These are phyloP conservation scores for Siniperca undulata DNA, from an alignment of 2,797 vertebrate genomes.

Conservation along the genomic window DNA sequence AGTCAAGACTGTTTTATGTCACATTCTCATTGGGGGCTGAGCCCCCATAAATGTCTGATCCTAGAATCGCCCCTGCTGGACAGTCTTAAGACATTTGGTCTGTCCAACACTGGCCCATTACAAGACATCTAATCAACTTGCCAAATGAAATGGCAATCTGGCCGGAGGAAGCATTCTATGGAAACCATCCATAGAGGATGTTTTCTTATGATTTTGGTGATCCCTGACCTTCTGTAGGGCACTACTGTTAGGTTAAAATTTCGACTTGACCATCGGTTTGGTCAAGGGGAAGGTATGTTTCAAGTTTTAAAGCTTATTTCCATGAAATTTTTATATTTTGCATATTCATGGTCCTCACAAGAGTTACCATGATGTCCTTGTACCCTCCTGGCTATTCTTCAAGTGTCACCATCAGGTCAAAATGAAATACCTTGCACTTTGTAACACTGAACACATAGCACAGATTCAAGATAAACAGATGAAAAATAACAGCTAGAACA, in stretches of 20 bases:
- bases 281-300: neutral
- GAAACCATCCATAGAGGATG: neutral
- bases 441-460: neutral
- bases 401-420: neutral
- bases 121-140: neutral
- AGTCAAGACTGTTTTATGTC: too few relatives aligned
- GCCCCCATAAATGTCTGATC: too few relatives aligned
- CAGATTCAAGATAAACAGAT: neutral
- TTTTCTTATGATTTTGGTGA: neutral
- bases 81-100: neutral
- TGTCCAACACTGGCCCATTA: neutral
- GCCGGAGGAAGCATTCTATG: neutral
- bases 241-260: neutral
- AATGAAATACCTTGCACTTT: neutral
- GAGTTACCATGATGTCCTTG: neutral
- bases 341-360: neutral
- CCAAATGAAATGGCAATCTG: too few relatives aligned
- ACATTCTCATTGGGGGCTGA: too few relatives aligned
- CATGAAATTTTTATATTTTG: neutral
- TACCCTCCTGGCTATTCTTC: neutral
- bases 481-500: neutral
- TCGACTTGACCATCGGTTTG: neutral
- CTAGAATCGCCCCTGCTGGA: too few relatives aligned
- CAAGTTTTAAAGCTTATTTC: neutral
- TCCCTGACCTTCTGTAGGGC: too few relatives aligned